A percentile compares a stretch with the other conserved stretches of the same genome.
Conservation (phyloP, 2,888 invertebrate species). For the Pantelozetes paolii region DNA sequence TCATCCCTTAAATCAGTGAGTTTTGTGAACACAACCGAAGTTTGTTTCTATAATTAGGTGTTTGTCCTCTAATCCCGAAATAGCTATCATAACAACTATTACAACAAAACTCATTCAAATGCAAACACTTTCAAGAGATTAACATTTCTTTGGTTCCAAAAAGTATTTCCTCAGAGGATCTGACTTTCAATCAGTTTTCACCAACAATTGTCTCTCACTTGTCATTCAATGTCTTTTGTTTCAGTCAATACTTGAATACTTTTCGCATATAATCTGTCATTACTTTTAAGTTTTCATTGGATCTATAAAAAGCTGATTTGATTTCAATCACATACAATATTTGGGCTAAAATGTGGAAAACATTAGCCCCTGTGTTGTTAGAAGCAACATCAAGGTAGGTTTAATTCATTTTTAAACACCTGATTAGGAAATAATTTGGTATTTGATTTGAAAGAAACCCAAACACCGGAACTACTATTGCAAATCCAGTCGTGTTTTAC, state of each 20-base stretch:
- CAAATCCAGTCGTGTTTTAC: conserved; percentile 1
- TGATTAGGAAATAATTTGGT: too few relatives aligned
- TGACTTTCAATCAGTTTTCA: not conserved
- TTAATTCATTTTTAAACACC: not conserved
- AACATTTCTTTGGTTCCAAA: conserved; percentile 16
- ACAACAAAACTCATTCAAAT: conserved; percentile 22
- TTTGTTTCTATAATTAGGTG: conserved; percentile 17
- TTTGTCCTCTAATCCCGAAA: conserved; percentile 32
- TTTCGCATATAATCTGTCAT: not conserved
- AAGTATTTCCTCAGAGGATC: not conserved
- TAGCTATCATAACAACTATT: not conserved
- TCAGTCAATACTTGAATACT: not conserved
- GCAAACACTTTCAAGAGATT: conserved; percentile 9
- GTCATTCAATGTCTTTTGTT: not conserved
- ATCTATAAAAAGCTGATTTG: not conserved
- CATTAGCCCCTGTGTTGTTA: conserved; percentile 39
- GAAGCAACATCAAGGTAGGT: conserved; percentile 38
- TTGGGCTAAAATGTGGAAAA: conserved; percentile 33
- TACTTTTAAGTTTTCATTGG: conserved; percentile 3
- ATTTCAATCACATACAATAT: too few relatives aligned
- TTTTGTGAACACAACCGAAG: not conserved
- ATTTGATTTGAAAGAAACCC: conserved; percentile 11
- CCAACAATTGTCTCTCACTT: not conserved
- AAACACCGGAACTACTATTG: not conserved
- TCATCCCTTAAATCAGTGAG: too few relatives aligned